Conservation (phyloP, 2,797 vertebrate species). For the Moxostoma hubbsi region DNA sequence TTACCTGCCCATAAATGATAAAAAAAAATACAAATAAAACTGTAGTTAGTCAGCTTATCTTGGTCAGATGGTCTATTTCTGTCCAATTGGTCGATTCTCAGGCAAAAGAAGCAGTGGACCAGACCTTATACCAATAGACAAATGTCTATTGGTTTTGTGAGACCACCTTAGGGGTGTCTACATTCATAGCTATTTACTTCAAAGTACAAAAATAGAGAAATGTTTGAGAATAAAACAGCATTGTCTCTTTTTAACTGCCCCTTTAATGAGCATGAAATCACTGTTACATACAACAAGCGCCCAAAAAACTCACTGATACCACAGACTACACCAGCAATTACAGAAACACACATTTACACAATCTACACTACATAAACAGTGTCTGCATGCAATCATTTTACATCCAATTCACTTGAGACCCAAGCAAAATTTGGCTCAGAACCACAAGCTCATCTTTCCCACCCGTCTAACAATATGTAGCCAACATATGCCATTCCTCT, state of each 20-base stretch:
- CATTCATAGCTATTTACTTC: slow-evolving; percentile 2
- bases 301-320: slow-evolving; percentile 61
- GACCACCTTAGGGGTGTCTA: slow-evolving; percentile 3
- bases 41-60: no score
- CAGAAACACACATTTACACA: slow-evolving; percentile 58
- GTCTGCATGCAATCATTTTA: background rate
- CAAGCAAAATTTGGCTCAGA: slow-evolving; percentile 68
- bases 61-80: no score
- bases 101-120: no score
- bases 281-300: slow-evolving; percentile 55
- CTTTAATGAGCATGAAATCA: slow-evolving; percentile 76
- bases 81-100: no score
- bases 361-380: slow-evolving; percentile 38
- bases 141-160: slow-evolving; percentile 13
- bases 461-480: slow-evolving; percentile 50
- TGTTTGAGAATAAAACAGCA: background rate
- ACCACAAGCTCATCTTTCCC: slow-evolving; percentile 65
- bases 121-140: background rate
- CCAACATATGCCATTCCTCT: slow-evolving; percentile 49
- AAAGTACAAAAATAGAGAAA: slow-evolving; percentile 7
- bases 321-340: slow-evolving; percentile 22
- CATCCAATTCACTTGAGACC: slow-evolving; percentile 34
- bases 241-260: slow-evolving; percentile 61
- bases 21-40: no score
- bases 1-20: no score